Base-by-base conservation (phyloP, 2,113 vertebrate species). In the Elgaria multicarinata region DNA sequence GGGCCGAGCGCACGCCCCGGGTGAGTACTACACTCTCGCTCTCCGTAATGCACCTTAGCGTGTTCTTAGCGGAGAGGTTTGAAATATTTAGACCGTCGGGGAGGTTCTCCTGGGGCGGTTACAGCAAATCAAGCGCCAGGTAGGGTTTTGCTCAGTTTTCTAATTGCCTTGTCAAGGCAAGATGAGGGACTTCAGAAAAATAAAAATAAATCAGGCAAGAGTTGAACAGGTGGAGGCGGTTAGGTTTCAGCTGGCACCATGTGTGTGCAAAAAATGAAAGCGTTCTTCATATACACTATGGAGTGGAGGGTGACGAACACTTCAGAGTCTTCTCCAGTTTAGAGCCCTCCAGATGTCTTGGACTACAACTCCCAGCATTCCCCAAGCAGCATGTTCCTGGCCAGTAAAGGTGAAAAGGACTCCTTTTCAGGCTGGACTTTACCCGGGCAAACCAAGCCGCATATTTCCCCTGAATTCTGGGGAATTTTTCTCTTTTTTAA, bases 41-140 rank as follows among this genome's bases (percentile, higher is more conserved):
- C 67, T 53, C 69, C 44, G 66, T 0, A 36, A 94, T 83, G 88
- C 91, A 77, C 85, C 85, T 87, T 87, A 92, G 86, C 89, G 86
- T 87, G 85, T 82, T 86, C 85, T 92, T 86, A 81, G 22, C 86
- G 66, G 88, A 91, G 39, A 69, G 84, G 87, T 91, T 64, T 78
- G 89, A 95, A 88, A 93, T 88, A 90, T 90, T 92, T 89, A 92
- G 92, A 66, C 84, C 91, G 87, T 86, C 62, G 87, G 90, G 78
- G 22, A 89, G 81, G 46, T 69, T 85, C 83, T 83, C 93, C 80
- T 44, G 93, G 93, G 95, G 94, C 92, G 31, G 90, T 79, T 75
- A 75, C 62, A 93, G 76, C 78, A 84, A 90, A 33, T 62, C 87
- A 93, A 87, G 91, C 92, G 50, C 50, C 87, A 94, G 44, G 74